phyloP scores from a whole-genome alignment of 2,113 vertebrate species.

The Gambusia holbrooki region DNA sequence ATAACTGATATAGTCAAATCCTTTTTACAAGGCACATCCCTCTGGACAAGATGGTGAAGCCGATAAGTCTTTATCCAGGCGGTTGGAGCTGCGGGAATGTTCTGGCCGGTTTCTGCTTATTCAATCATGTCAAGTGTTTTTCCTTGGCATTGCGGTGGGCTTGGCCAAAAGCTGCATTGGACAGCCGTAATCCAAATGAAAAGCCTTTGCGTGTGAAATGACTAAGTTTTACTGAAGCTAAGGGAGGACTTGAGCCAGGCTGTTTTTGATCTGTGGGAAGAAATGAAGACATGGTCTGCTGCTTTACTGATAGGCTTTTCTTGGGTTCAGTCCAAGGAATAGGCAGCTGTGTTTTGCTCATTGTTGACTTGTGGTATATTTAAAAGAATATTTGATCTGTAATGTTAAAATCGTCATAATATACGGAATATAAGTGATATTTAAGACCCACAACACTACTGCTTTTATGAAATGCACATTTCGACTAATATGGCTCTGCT shows the following conservation, averaged over 20 bases:
- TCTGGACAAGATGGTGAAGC: slow-evolving; percentile 42
- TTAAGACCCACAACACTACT: slow-evolving; percentile 8
- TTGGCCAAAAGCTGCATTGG: slow-evolving; percentile 41
- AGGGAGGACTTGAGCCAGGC: slow-evolving; percentile 39
- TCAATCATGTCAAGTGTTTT: slow-evolving; percentile 78
- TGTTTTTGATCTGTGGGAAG: slow-evolving; percentile 24
- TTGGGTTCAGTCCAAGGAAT: slow-evolving; percentile 20
- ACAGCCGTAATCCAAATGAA: slow-evolving; percentile 65
- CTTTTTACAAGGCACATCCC: slow-evolving; percentile 35
- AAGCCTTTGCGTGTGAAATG: slow-evolving; percentile 67
- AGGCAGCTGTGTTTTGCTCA: neutral
- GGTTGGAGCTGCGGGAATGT: slow-evolving; percentile 40
- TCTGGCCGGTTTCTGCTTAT: slow-evolving; percentile 63
- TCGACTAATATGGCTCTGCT: slow-evolving; percentile 21
- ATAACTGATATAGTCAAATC: slow-evolving; percentile 39
- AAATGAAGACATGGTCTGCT: slow-evolving; percentile 29
- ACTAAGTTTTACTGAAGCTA: slow-evolving; percentile 52
- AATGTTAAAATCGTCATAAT: slow-evolving; percentile 18
- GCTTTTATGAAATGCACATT: slow-evolving; percentile 34
- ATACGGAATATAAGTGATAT: neutral
- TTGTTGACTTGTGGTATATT: slow-evolving; percentile 19
- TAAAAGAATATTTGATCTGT: slow-evolving; percentile 27
- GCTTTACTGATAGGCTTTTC: slow-evolving; percentile 23
- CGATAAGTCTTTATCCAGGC: slow-evolving; percentile 35
- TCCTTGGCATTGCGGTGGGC: slow-evolving; percentile 62